These are phyloP conservation scores for Coracias cyanogaster DNA, from an alignment of 2,797 vertebrate species.

Conservation along the genomic window DNA sequence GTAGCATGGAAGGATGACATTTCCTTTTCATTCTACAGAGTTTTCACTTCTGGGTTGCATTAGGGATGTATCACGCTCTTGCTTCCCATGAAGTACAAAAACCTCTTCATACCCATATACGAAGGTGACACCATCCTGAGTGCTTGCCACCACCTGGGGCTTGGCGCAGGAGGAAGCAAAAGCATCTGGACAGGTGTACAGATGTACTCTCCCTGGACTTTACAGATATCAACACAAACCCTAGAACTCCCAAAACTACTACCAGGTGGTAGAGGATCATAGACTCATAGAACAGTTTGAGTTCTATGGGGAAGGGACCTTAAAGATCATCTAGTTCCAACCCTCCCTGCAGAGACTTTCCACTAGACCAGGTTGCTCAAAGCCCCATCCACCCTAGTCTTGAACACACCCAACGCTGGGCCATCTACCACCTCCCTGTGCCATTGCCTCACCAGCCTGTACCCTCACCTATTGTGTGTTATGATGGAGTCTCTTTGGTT, in stretches of 20 bases:
- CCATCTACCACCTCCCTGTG: too few relatives aligned
- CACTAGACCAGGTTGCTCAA: too few relatives aligned
- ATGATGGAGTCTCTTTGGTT: not conserved
- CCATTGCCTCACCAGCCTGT: too few relatives aligned
- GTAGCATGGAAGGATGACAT: not conserved
- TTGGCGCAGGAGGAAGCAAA: not conserved
- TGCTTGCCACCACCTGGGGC: not conserved
- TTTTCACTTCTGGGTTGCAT: not conserved
- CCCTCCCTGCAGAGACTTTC: too few relatives aligned
- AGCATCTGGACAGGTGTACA: not conserved
- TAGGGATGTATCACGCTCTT: not conserved
- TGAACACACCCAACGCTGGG: too few relatives aligned
- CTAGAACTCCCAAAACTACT: not conserved
- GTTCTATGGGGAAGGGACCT: too few relatives aligned
- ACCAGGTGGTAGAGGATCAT: not conserved
- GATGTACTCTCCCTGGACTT: not conserved
- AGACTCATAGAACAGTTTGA: too few relatives aligned
- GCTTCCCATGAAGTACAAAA: not conserved
- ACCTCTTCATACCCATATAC: rapidly evolving
- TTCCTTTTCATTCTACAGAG: not conserved
- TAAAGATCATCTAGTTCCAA: too few relatives aligned
- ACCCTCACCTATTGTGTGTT: not conserved
- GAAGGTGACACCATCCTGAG: not conserved
- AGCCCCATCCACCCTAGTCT: too few relatives aligned
- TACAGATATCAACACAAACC: rapidly evolving